These are phyloP conservation scores for Chloroclystis v-ata DNA, from an alignment of 2,888 invertebrate genomes.

Conservation along the genomic window DNA sequence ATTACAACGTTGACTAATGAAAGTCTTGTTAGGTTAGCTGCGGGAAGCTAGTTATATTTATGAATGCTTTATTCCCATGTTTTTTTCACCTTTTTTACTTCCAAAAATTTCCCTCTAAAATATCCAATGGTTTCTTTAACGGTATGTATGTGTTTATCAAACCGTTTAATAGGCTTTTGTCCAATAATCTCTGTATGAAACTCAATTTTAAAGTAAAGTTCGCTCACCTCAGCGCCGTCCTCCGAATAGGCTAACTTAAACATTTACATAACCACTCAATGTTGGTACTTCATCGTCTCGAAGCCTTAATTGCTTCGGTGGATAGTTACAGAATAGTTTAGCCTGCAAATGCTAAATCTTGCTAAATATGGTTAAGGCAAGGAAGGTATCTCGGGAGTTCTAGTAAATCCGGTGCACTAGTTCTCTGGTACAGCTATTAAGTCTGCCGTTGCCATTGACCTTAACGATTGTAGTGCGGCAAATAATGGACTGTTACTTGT, in stretches of 20 bases:
- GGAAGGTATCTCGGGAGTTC: slow-evolving; percentile 10
- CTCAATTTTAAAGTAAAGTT: slow-evolving; percentile 24
- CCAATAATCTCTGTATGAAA: slow-evolving; percentile 9
- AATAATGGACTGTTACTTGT: too few species aligned
- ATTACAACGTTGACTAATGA: too few species aligned
- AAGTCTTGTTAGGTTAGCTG: too few species aligned
- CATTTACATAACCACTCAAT: slow-evolving; percentile 22
- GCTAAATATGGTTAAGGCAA: slow-evolving; percentile 25
- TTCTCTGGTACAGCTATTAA: background rate
- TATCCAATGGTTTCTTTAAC: too few species aligned
- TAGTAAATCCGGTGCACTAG: slow-evolving; percentile 1
- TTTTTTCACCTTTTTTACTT: too few species aligned
- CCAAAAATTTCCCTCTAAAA: too few species aligned
- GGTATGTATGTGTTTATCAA: slow-evolving; percentile 5
- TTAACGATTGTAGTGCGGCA: background rate
- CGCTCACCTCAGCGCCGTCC: slow-evolving; percentile 25
- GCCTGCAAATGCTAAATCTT: slow-evolving; percentile 18
- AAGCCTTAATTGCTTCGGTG: slow-evolving; percentile 26
- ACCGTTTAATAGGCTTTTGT: slow-evolving; percentile 9
- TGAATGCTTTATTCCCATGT: too few species aligned
- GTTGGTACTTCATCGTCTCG: slow-evolving; percentile 16
- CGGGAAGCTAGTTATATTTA: too few species aligned
- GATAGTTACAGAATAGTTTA: slow-evolving; percentile 24
- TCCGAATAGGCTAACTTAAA: slow-evolving; percentile 24
- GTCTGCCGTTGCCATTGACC: background rate